These are phyloP conservation scores for Parauchenoglanis ngamensis DNA, from an alignment of 2,797 vertebrate species.

Conservation along the genomic window DNA sequence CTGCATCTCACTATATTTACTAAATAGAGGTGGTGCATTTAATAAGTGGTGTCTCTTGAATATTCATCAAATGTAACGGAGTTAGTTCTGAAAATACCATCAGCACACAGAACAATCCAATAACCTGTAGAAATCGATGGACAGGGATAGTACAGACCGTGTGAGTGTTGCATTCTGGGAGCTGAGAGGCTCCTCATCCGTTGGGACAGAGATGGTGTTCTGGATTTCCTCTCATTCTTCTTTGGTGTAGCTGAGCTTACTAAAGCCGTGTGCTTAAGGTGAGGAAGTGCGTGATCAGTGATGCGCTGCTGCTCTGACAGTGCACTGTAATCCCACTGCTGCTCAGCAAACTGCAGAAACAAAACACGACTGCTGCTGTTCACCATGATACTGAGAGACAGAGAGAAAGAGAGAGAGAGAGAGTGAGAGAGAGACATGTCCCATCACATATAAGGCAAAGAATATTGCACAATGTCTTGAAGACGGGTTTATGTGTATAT, in stretches of 20 bases:
- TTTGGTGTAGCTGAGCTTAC: conserved; percentile 27
- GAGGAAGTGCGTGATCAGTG: conserved; percentile 9
- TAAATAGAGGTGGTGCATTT: background rate
- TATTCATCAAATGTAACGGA: background rate
- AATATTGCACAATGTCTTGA: background rate
- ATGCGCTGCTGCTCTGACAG: background rate
- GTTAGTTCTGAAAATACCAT: background rate
- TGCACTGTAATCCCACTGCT: conserved; percentile 78
- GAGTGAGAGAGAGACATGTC: background rate
- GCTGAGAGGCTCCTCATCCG: conserved; percentile 43
- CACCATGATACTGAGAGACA: conserved; percentile 77
- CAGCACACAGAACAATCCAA: background rate
- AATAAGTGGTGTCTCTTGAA: background rate
- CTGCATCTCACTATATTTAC: background rate
- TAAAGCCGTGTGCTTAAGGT: conserved; percentile 6
- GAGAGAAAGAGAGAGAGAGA: background rate
- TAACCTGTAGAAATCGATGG: background rate
- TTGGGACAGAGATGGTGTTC: conserved; percentile 22
- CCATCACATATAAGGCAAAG: background rate
- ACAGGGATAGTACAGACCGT: conserved; percentile 52
- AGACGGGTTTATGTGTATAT: background rate
- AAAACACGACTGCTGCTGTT: conserved; percentile 73
- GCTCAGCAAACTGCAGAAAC: conserved; percentile 79
- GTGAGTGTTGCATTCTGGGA: conserved; percentile 36
- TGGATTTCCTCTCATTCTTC: background rate